Conservation (phyloP, 1,140 invertebrate genomes). For the Ruditapes philippinarum region DNA sequence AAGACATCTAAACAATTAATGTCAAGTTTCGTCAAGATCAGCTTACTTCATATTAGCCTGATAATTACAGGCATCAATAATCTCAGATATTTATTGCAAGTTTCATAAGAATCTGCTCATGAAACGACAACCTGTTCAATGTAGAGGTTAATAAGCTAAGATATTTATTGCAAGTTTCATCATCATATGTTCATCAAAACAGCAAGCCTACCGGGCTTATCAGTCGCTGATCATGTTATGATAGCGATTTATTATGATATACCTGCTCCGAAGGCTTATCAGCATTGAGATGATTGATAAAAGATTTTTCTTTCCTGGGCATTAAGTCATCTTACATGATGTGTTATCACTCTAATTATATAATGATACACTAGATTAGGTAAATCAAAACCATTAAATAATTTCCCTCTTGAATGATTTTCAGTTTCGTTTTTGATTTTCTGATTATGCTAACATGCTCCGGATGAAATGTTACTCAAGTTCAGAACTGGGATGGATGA, state of each 20-base stretch:
- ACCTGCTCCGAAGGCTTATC: background rate
- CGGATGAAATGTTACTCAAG: too few species aligned
- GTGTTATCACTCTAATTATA: background rate
- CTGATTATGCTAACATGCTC: background rate
- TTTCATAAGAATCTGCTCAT: too few species aligned
- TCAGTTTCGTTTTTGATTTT: background rate
- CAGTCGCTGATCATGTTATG: slow-evolving; percentile 10
- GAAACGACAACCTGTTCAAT: slow-evolving; percentile 10
- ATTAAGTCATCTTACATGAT: background rate
- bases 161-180: slow-evolving; percentile 29
- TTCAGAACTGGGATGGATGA: too few species aligned
- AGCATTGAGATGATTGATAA: background rate
- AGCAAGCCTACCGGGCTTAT: slow-evolving; percentile 30
- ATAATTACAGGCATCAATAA: too few species aligned
- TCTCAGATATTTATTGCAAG: too few species aligned
- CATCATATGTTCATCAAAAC: slow-evolving; percentile 10
- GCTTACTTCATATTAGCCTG: background rate
- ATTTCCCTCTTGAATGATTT: background rate
- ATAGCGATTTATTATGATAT: slow-evolving; percentile 16
- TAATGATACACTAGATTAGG: background rate
- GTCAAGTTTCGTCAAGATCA: background rate
- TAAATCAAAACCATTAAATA: background rate
- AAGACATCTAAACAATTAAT: too few species aligned
- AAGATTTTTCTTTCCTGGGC: background rate
- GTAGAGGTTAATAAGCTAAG: background rate